phyloP scores from a whole-genome alignment of 2,888 invertebrate species.

The Scelioninae gen. 1 region DNA sequence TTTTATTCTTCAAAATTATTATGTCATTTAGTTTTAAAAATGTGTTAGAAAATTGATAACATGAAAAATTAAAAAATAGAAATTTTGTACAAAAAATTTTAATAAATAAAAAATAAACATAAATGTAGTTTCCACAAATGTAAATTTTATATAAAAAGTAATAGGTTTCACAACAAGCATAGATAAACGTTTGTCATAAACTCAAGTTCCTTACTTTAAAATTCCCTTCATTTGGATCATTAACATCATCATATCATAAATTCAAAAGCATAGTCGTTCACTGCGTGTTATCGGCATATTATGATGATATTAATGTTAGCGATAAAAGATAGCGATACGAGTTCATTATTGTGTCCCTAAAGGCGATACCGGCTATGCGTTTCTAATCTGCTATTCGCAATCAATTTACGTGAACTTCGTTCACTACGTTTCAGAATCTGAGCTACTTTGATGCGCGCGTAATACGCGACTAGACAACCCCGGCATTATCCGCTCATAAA shows the following conservation, averaged over 20 bases:
- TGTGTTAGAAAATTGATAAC: too few relatives aligned
- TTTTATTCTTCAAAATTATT: too few relatives aligned
- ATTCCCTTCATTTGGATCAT: constrained; percentile 38
- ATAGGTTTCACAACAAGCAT: too few relatives aligned
- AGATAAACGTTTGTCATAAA: background rate
- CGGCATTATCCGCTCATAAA: constrained; percentile 76
- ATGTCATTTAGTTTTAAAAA: too few relatives aligned
- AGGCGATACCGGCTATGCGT: constrained; percentile 45
- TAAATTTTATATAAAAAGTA: too few relatives aligned
- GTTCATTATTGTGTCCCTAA: constrained; percentile 65
- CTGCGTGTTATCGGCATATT: constrained; percentile 59
- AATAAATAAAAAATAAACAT: too few relatives aligned
- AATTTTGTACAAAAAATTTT: too few relatives aligned
- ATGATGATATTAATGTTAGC: constrained; percentile 56
- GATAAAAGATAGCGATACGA: constrained; percentile 63
- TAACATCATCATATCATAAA: constrained; percentile 40
- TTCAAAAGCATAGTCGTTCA: constrained; percentile 37
- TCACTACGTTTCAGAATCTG: constrained; percentile 23
- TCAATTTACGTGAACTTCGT: constrained; percentile 54
- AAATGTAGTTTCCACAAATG: too few relatives aligned
- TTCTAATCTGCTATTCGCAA: constrained; percentile 63
- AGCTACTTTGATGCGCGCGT: constrained; percentile 23
- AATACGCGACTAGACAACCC: constrained; percentile 74
- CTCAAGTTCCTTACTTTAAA: constrained; percentile 5
- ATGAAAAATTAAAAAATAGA: too few relatives aligned